phyloP scores from a whole-genome alignment of 2,113 vertebrate genomes.

The Carollia perspicillata region DNA sequence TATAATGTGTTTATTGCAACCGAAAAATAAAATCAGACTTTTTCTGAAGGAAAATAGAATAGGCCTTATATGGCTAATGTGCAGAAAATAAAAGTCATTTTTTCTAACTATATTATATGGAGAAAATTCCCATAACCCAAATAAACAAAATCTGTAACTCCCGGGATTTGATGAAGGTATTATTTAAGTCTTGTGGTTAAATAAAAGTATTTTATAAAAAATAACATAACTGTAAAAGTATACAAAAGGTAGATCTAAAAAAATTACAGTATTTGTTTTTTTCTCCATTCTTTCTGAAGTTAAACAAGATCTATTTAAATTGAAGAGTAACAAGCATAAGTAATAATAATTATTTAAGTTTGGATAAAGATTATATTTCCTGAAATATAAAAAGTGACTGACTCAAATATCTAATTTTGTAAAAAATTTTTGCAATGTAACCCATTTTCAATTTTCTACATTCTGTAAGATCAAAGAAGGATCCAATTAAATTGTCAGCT shows the following conservation, averaged over 20 bases:
- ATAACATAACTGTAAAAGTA: background rate
- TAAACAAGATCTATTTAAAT: background rate
- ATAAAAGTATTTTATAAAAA: background rate
- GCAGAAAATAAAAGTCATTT: background rate
- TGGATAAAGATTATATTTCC: background rate
- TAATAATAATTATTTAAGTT: background rate
- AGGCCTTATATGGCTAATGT: background rate
- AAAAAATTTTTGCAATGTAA: background rate
- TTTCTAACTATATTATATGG: background rate
- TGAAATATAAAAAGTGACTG: background rate
- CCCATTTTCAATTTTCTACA: background rate
- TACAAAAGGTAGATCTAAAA: background rate
- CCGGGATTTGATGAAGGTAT: background rate
- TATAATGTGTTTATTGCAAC: background rate
- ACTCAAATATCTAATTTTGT: background rate
- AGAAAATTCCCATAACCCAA: background rate
- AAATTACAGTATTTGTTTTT: background rate
- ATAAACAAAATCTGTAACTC: background rate
- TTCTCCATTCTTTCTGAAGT: background rate
- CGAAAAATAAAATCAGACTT: background rate
- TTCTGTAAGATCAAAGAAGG: background rate
- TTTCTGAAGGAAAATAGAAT: background rate
- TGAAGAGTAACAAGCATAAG: background rate
- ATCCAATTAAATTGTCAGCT: background rate
- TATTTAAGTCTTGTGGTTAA: constrained; percentile 5